Conservation (phyloP, 2,797 vertebrate genomes). For the Alfaro cultratus region DNA sequence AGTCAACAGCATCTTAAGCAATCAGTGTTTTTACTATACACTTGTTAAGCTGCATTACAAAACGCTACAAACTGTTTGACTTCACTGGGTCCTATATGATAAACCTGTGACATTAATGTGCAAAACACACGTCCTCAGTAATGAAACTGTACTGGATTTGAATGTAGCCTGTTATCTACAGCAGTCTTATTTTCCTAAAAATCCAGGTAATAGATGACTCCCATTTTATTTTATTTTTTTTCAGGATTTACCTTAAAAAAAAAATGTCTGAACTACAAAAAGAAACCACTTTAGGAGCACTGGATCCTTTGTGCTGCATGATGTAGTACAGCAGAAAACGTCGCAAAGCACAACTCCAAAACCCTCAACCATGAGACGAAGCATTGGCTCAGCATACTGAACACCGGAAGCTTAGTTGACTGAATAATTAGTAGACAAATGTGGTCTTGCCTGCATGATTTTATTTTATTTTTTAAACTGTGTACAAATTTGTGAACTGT, state of each 20-base stretch:
- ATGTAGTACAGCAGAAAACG: conserved; percentile 41
- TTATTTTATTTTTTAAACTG: conserved; percentile 53
- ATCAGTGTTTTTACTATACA: conserved; percentile 19
- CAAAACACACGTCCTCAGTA: conserved; percentile 57
- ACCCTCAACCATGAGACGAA: conserved; percentile 47
- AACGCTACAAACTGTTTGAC: conserved; percentile 31
- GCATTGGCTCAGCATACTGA: conserved; percentile 55
- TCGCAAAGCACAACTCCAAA: conserved; percentile 52
- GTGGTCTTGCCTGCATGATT: conserved; percentile 82
- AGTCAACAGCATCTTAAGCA: conserved; percentile 18
- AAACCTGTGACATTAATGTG: conserved; percentile 34
- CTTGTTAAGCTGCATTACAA: conserved; percentile 17
- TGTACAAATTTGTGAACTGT: conserved; percentile 82
- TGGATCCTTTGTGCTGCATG: conserved; percentile 55
- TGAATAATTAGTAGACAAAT: conserved; percentile 78
- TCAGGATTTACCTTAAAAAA: conserved; percentile 27
- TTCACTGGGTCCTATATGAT: conserved; percentile 30
- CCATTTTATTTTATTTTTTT: conserved; percentile 35
- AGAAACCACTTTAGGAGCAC: conserved; percentile 44
- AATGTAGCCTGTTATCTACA: conserved; percentile 73
- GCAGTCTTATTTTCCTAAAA: conserved; percentile 54
- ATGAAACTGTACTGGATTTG: conserved; percentile 68
- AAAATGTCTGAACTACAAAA: conserved; percentile 37
- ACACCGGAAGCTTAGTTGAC: conserved; percentile 68
- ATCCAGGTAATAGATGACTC: conserved; percentile 43